A percentile compares a stretch with the other conserved stretches of the same genome.
phyloP scores from a whole-genome alignment of 2,888 invertebrate genomes.

The Sympetrum striolatum region DNA sequence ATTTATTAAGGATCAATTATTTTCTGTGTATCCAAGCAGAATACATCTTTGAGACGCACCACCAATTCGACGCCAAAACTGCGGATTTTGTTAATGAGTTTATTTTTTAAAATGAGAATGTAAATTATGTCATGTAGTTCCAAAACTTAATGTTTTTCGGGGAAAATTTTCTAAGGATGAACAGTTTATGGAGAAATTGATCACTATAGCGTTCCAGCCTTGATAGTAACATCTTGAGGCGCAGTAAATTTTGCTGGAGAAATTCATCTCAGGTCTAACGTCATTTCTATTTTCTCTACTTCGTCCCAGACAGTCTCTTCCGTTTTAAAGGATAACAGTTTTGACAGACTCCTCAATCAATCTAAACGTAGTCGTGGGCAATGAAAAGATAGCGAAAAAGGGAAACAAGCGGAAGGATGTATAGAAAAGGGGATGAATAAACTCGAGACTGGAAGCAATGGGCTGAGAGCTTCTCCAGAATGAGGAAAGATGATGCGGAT shows the following conservation, averaged over 20 bases:
- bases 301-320: not conserved
- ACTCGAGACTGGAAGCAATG: not conserved
- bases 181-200: too few relatives aligned
- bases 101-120: too few relatives aligned
- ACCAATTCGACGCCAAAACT: too few relatives aligned
- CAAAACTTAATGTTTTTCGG: too few relatives aligned
- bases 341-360: not conserved
- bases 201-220: not conserved
- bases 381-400: not conserved
- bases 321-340: not conserved
- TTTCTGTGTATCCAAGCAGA: too few relatives aligned
- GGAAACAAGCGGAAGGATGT: not conserved
- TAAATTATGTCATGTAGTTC: too few relatives aligned
- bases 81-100: too few relatives aligned
- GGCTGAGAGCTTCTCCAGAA: not conserved
- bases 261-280: not conserved
- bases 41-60: too few relatives aligned
- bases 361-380: not conserved
- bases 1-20: too few relatives aligned
- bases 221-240: not conserved
- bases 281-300: not conserved
- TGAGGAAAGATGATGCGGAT: not conserved
- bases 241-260: not conserved
- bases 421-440: not conserved
- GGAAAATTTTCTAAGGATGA: too few relatives aligned